These are phyloP conservation scores for Iselma pallidipennis DNA, from an alignment of 2,888 invertebrate genomes.

Conservation along the genomic window DNA sequence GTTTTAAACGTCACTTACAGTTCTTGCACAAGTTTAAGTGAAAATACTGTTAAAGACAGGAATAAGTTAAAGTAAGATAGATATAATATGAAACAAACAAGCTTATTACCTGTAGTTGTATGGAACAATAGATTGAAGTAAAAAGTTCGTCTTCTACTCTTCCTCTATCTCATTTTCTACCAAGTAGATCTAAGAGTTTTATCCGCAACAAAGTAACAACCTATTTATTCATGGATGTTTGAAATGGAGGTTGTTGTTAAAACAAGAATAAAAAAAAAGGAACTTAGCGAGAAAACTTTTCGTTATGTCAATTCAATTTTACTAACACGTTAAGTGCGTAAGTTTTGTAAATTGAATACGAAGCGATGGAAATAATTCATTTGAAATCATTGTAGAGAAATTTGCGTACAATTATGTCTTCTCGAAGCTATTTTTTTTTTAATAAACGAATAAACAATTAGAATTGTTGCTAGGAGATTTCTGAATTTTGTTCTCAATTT, in stretches of 20 bases:
- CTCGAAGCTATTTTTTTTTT: too few species aligned
- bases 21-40: constrained; percentile 4
- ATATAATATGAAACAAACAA: constrained; percentile 12
- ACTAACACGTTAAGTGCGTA: constrained; percentile 34
- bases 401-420: constrained; percentile 32
- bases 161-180: background rate
- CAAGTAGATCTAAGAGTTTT: constrained; percentile 4
- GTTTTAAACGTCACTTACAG: constrained; percentile 11
- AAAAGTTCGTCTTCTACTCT: constrained; percentile 16
- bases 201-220: constrained; percentile 21
- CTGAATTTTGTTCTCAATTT: constrained; percentile 33
- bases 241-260: background rate
- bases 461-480: too few species aligned
- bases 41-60: constrained; percentile 5
- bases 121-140: constrained; percentile 14
- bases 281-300: constrained; percentile 19
- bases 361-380: constrained; percentile 36
- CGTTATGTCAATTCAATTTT: constrained; percentile 33
- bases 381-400: constrained; percentile 37
- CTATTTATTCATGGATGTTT: constrained; percentile 27
- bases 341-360: constrained; percentile 38
- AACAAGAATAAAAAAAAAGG: constrained; percentile 19
- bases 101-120: constrained; percentile 17
- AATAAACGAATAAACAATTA: too few species aligned
- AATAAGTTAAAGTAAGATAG: background rate